Percentiles rank a stretch among this genome's conserved stretches.
phyloP scores from a whole-genome alignment of 2,888 invertebrate species.

The Eucera pruinosa region DNA sequence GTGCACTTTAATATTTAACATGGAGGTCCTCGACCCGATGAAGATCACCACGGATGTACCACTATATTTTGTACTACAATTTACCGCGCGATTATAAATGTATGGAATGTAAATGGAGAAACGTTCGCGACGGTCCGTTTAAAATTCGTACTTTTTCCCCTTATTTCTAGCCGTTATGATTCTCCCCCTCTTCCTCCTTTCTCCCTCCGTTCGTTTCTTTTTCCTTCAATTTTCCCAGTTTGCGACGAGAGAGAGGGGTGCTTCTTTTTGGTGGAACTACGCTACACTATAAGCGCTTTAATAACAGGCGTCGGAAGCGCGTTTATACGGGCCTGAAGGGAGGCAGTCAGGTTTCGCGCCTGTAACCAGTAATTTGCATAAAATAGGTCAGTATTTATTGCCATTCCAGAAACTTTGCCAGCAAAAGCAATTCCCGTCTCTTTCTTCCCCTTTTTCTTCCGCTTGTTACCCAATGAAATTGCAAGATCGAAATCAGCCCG shows the following conservation, averaged over 20 bases:
- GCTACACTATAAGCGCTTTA: slow-evolving; percentile 71
- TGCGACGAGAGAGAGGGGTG: neutral
- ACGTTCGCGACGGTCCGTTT: slow-evolving; percentile 30
- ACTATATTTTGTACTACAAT: slow-evolving; percentile 49
- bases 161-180: slow-evolving; percentile 29
- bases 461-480: slow-evolving; percentile 22
- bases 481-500: slow-evolving; percentile 28
- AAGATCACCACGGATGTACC: neutral
- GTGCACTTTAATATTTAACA: slow-evolving; percentile 8
- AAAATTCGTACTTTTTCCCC: slow-evolving; percentile 40
- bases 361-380: slow-evolving; percentile 66
- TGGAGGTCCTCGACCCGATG: neutral
- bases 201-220: too few relatives aligned
- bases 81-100: slow-evolving; percentile 52
- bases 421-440: slow-evolving; percentile 8
- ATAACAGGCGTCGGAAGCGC: slow-evolving; percentile 64
- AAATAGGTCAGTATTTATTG: slow-evolving; percentile 69
- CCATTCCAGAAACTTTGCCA: slow-evolving; percentile 45
- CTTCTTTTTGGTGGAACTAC: slow-evolving; percentile 45
- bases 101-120: slow-evolving; percentile 57
- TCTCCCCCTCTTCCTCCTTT: neutral
- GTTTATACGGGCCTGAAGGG: slow-evolving; percentile 47
- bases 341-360: slow-evolving; percentile 58
- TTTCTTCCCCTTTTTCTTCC: neutral
- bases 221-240: neutral